These are phyloP conservation scores for Amphiduros pacificus DNA, from an alignment of 2,888 invertebrate genomes.

Conservation along the genomic window DNA sequence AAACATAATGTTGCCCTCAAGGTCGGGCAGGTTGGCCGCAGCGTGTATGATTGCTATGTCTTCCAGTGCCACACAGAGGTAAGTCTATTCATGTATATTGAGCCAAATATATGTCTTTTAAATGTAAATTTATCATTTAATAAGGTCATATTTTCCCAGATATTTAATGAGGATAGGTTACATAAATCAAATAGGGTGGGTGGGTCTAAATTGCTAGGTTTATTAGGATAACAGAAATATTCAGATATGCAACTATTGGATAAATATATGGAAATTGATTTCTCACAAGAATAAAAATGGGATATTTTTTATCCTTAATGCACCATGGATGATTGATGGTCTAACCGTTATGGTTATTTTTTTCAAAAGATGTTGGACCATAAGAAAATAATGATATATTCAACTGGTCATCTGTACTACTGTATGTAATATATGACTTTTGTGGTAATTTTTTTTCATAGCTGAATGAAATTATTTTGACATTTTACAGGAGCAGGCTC, in stretches of 20 bases:
- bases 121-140: background rate
- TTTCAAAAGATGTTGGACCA: too few relatives aligned
- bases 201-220: background rate
- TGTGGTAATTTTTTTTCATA: too few relatives aligned
- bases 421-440: too few relatives aligned
- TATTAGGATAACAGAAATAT: too few relatives aligned
- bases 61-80: conserved; percentile 54
- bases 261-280: too few relatives aligned
- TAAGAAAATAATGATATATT: too few relatives aligned
- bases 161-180: background rate
- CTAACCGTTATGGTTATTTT: too few relatives aligned
- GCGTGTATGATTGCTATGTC: conserved; percentile 49
- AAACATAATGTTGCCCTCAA: conserved; percentile 52
- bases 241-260: too few relatives aligned
- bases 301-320: too few relatives aligned
- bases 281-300: too few relatives aligned
- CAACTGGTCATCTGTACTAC: too few relatives aligned
- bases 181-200: background rate
- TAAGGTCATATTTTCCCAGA: background rate
- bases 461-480: conserved; percentile 2
- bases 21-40: conserved; percentile 47
- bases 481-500: conserved; percentile 25
- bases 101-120: background rate
- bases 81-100: conserved; percentile 17
- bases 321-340: too few relatives aligned